phyloP scores from a whole-genome alignment of 2,888 invertebrate genomes.

The Clunio marinus region DNA sequence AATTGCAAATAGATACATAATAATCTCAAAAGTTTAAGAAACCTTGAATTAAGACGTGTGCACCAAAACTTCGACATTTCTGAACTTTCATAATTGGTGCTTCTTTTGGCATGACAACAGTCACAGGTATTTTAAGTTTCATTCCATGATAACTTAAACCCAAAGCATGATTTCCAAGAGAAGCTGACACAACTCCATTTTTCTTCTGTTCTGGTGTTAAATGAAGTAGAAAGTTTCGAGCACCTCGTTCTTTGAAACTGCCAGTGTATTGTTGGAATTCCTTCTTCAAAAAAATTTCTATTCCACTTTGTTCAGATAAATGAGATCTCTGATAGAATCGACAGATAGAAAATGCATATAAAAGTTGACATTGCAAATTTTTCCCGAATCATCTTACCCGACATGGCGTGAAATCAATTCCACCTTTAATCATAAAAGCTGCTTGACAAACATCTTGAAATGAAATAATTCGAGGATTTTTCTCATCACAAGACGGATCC shows the following conservation, averaged over 20 bases:
- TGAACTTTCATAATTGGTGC: constrained; percentile 96
- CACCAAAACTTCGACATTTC: constrained; percentile 78
- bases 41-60: constrained; percentile 70
- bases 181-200: constrained; percentile 85
- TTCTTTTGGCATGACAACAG: constrained; percentile 91
- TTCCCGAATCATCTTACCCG: constrained; percentile 1
- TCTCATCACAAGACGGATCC: constrained; percentile 62
- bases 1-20: background rate
- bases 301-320: constrained; percentile 69
- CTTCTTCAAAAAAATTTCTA: constrained; percentile 89
- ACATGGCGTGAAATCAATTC: constrained; percentile 55
- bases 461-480: constrained; percentile 64
- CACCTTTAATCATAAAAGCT: constrained; percentile 79
- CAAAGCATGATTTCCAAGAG: constrained; percentile 91
- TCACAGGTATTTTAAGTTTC: constrained; percentile 64
- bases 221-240: constrained; percentile 76
- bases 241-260: constrained; percentile 94
- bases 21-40: too few relatives aligned
- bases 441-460: constrained; percentile 89
- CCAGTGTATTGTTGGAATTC: constrained; percentile 94
- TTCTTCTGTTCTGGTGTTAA: constrained; percentile 65
- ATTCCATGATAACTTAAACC: constrained; percentile 73
- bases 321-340: constrained; percentile 76
- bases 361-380: background rate
- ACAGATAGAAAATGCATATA: background rate